Conservation (phyloP, 2,113 vertebrate species). For the Melierax canorus region DNA sequence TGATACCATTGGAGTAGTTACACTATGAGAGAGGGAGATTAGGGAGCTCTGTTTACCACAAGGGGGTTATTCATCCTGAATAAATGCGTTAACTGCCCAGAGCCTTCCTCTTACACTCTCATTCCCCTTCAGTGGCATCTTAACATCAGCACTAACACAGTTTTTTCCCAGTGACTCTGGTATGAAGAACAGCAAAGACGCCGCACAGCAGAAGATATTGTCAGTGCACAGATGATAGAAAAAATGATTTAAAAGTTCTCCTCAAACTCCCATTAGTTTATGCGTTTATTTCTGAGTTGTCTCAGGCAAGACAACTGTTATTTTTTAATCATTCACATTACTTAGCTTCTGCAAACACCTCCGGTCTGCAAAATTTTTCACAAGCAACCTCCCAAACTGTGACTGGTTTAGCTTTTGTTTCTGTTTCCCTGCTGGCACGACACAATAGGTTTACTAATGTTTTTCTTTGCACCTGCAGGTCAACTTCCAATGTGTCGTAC, state of each 20-base stretch:
- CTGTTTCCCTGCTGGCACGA: neutral
- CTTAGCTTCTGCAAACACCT: neutral
- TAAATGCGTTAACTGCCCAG: neutral
- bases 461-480: neutral
- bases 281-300: neutral
- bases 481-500: neutral
- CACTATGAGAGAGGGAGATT: neutral
- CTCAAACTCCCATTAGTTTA: neutral
- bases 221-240: neutral
- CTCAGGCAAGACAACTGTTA: neutral
- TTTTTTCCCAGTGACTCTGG: neutral
- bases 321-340: neutral
- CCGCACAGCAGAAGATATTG: neutral
- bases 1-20: neutral
- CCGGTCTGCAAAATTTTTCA: neutral
- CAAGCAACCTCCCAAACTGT: rapidly evolving
- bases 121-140: neutral
- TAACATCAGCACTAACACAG: neutral
- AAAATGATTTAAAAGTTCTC: neutral
- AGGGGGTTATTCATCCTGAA: slow-evolving; percentile 13
- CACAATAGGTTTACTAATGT: neutral
- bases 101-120: neutral
- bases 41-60: slow-evolving; percentile 10
- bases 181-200: neutral
- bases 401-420: neutral